Base-by-base conservation (phyloP, 2,888 invertebrate species). In the Pterobdella sp. region DNA sequence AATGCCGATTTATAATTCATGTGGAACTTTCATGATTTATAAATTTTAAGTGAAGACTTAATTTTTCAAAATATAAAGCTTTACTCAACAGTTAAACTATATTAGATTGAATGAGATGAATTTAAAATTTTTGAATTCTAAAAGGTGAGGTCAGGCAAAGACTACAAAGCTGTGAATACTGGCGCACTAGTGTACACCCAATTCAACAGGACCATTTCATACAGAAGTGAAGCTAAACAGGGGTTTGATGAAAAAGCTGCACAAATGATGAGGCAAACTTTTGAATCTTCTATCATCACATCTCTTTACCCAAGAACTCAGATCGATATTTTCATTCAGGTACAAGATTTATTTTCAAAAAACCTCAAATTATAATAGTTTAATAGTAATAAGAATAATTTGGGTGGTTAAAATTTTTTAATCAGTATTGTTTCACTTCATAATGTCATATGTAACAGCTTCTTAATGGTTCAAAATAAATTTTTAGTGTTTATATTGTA, bases 101-200 rank as follows among this genome's bases (percentile, higher is more conserved):
- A n/a, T n/a, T n/a, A n/a, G n/a, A n/a, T n/a, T n/a, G n/a, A n/a
- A n/a, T n/a, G n/a, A n/a, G n/a, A n/a, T n/a, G n/a, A n/a, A n/a
- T n/a, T n/a, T n/a, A n/a, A n/a, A n/a, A n/a, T n/a, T n/a, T n/a
- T n/a, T n/a, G n/a, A n/a, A n/a, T n/a, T n/a, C n/a, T n/a, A n/a
- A n/a, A n/a, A 56, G 60, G 60, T 56, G 10, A 56, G 60, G 60
- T 56, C 60, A 22, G 60, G 60, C n/a, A 56, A 56, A 56, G 60
- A 56, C 60, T 56, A 56, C 60, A 56, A 56, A 56, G 60, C n/a
- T 26, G 7, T 14, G 4, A 56, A 56, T 26, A 56, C 4, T 56
- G 60, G 10, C 26, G 60, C 60, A 26, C n/a, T 56, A 26, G 14
- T 56, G 4, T 56, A 56, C 26, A 26, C n/a, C 26, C 60, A 56